Evolutionary conservation across 2,797 vertebrate genomes (phyloP).

Genomic region (Sebastes trivittatus): DNA sequence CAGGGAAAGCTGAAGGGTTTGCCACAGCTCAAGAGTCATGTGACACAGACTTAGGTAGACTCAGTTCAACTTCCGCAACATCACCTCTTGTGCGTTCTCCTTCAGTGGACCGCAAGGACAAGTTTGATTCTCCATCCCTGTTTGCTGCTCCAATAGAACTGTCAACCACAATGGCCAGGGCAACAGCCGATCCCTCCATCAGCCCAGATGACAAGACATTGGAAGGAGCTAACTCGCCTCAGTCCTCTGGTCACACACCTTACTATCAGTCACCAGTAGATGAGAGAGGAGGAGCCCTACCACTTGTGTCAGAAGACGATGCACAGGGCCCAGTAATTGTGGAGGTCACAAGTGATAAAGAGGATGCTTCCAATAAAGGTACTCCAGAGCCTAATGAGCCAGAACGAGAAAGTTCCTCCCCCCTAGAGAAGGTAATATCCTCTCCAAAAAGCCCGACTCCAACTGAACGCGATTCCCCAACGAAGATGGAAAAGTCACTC

Average conservation of each 20-base stretch:
- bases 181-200: slow-evolving; percentile 79
- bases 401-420: slow-evolving; percentile 83
- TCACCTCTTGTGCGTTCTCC: slow-evolving; percentile 90
- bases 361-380: slow-evolving; percentile 83
- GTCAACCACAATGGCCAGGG: slow-evolving; percentile 72
- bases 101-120: slow-evolving; percentile 88
- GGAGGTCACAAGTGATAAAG: slow-evolving; percentile 90
- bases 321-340: slow-evolving; percentile 86
- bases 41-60: slow-evolving; percentile 74
- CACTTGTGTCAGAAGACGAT: slow-evolving; percentile 73
- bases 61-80: slow-evolving; percentile 74
- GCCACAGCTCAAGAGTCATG: slow-evolving; percentile 60
- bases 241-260: slow-evolving; percentile 96
- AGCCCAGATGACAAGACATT: slow-evolving; percentile 94
- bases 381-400: slow-evolving; percentile 89
- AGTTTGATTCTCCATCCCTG: slow-evolving; percentile 85
- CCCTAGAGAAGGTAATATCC: slow-evolving; percentile 82
- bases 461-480: slow-evolving; percentile 79
- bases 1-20: slow-evolving; percentile 62
- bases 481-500: slow-evolving; percentile 75
- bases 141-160: slow-evolving; percentile 87
- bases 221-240: slow-evolving; percentile 91
- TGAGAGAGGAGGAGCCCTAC: slow-evolving; percentile 86
- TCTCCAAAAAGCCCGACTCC: slow-evolving; percentile 84
- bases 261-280: slow-evolving; percentile 97